Evolutionary conservation across 2,888 invertebrate genomes (phyloP).

Genomic region (Mantis religiosa): DNA sequence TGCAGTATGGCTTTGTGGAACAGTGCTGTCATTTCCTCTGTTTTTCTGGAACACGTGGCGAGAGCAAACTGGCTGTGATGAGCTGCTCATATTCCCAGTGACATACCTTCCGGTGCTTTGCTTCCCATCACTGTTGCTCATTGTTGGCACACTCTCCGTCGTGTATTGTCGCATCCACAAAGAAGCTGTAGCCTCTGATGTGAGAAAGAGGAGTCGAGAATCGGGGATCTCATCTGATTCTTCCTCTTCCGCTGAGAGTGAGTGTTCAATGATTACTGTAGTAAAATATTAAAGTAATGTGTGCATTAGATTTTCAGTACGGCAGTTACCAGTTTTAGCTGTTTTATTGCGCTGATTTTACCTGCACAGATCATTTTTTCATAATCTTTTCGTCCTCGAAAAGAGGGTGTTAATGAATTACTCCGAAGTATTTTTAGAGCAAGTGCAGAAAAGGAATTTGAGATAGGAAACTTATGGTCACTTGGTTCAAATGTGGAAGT

Average conservation of each 20-base stretch:
- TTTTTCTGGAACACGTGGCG: slow-evolving; percentile 28
- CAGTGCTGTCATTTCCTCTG: background rate
- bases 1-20: slow-evolving; percentile 17
- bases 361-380: too few relatives aligned
- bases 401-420: too few relatives aligned
- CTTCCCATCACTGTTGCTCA: background rate
- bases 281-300: too few relatives aligned
- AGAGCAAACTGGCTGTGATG: slow-evolving; percentile 16
- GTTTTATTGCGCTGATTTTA: too few relatives aligned
- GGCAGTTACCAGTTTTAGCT: too few relatives aligned
- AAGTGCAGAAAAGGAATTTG: too few relatives aligned
- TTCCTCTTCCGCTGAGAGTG: background rate
- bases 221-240: background rate
- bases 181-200: background rate
- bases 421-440: too few relatives aligned
- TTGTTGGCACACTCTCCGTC: slow-evolving; percentile 10
- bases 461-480: too few relatives aligned
- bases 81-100: slow-evolving; percentile 18
- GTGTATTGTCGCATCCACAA: slow-evolving; percentile 23
- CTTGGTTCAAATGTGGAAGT: too few relatives aligned
- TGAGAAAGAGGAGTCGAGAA: background rate
- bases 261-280: background rate
- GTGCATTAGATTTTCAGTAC: too few relatives aligned
- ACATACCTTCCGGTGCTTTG: background rate
- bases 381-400: too few relatives aligned